Percentiles rank a stretch among this genome's conserved stretches.
phyloP scores from a whole-genome alignment of 92 coral and sea anemone genomes.

The Epizoanthus rinbou region DNA sequence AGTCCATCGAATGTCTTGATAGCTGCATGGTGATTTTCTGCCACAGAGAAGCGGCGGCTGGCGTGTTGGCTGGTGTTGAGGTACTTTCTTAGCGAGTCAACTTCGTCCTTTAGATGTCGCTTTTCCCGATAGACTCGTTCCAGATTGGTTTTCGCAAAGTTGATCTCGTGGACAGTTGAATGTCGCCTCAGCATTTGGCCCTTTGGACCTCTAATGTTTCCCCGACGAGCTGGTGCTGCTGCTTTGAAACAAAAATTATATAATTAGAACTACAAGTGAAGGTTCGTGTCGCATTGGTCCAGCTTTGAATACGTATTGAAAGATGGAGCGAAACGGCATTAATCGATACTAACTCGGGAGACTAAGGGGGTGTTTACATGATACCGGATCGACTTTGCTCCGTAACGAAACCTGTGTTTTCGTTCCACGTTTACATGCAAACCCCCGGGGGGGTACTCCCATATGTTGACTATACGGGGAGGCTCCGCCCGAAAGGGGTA shows the following conservation, averaged over 20 bases:
- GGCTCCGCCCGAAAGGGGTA: no score
- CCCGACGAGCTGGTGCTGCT: slow-evolving; percentile 20
- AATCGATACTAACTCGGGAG: no score
- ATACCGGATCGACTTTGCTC: no score
- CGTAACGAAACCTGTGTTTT: no score
- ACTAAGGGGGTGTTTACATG: no score
- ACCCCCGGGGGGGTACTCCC: no score
- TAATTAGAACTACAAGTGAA: no score
- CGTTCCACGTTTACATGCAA: no score
- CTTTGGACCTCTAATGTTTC: slow-evolving; percentile 29
- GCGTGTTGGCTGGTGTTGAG: slow-evolving; percentile 53
- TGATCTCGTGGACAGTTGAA: slow-evolving; percentile 60
- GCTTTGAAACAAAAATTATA: neutral
- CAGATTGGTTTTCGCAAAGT: slow-evolving; percentile 76
- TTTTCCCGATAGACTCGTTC: slow-evolving; percentile 85
- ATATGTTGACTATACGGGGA: no score
- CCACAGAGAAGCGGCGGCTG: slow-evolving; percentile 64
- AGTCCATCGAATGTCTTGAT: slow-evolving; percentile 79
- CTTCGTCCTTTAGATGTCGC: slow-evolving; percentile 83
- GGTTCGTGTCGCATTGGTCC: neutral
- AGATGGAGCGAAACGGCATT: no score
- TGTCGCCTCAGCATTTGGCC: slow-evolving; percentile 43
- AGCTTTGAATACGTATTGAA: no score
- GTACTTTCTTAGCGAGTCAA: slow-evolving; percentile 72
- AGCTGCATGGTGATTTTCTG: slow-evolving; percentile 61